Base-by-base conservation (phyloP, 2,888 invertebrate genomes). In the Andricus curvator region DNA sequence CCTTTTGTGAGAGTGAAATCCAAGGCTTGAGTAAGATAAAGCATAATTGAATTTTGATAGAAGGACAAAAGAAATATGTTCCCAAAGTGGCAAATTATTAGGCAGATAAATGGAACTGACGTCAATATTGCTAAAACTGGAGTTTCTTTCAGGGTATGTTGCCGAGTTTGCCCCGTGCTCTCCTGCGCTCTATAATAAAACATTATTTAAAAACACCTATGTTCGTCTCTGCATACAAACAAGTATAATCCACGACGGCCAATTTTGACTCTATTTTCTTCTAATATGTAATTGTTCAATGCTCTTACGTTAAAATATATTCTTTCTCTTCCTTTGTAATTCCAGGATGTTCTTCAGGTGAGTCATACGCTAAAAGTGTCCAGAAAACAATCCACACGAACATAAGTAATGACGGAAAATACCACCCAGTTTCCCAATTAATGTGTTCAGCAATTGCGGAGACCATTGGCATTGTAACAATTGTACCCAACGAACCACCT, bases 61-160 rank as follows among this genome's bases (percentile, higher is more conserved):
- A 97, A 96, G 91, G 96, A 96, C 41, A 97, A 90, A 1, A 97
- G 96, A 95, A 96, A 97, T 81, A 96, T 93, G 88, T 96, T 97
- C 62, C 97, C 97, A 87, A 95, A 96, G 87, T 97, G 97, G 37
- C 96, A 93, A 1, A 95, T 86, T 15, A 94, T 86, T 88, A 97
- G 93, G 0, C 96, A 95, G 92, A 95, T 93, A 91, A 96, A 96
- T 22, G 96, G 96, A 70, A 96, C 84, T 0, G 96, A 96, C 1
- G 94, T 91, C 22, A 95, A 83, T 60, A 97, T 95, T 48, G 93
- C 93, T 86, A 93, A 94, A 85, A 96, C 94, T 1, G 97, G 97
- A 1, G 96, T 96, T 70, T 95, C 93, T 81, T 82, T 85, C 62
- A 91, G 66, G 8, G 85, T 33, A 2, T 87, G 87, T 33, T 88